Evolutionary conservation across 1,140 invertebrate species (phyloP), one percentile per base, ranked within the genome.

Genomic region (Drosophila oshimai): DNA sequence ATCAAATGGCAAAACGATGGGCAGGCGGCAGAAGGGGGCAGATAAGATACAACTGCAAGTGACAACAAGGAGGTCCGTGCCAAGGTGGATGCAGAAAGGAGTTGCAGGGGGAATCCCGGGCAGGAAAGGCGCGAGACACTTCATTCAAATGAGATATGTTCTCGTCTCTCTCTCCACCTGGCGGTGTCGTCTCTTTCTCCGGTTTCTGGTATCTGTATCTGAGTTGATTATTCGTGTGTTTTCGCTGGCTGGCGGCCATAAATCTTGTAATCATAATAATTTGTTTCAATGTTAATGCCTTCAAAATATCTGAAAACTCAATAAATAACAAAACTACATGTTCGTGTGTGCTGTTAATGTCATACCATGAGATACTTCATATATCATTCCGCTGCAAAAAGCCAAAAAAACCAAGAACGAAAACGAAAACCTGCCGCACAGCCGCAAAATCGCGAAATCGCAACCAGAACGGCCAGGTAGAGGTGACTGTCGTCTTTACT

Each of bases 231-330:
- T 62, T 62, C 58, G 58, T 58, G 51, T 64, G 44, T 41, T 86
- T 71, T 79, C 80, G 61, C 55, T 80, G 53, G 65, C 62, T 39
- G 62, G 74, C 57, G 67, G 81, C 74, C 62, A 89, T 89, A 89
- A 89, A 89, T 89, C 88, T 89, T 89, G 75, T 84, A 89, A 89
- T 89, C 88, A 89, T 89, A 89, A 89, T 89, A 89, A 89, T 89
- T 89, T 89, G 86, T 89, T 89, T 89, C 87, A 89, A 84, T 89
- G 88, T 89, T 89, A 89, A 89, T 89, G 83, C 87, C 81, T 89
- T 89, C 87, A 89, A 89, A 89, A 89, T 89, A 89, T 87, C 78
- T 79, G 87, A 89, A 87, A 87, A 89, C 88, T 89, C 81, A 87
- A 89, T 89, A 89, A 89, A 89, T 89, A 87, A 89, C 79, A 89